A percentile compares a stretch with the other conserved stretches of the same genome.
phyloP scores from a whole-genome alignment of 2,797 vertebrate species.

The Thunnus albacares region DNA sequence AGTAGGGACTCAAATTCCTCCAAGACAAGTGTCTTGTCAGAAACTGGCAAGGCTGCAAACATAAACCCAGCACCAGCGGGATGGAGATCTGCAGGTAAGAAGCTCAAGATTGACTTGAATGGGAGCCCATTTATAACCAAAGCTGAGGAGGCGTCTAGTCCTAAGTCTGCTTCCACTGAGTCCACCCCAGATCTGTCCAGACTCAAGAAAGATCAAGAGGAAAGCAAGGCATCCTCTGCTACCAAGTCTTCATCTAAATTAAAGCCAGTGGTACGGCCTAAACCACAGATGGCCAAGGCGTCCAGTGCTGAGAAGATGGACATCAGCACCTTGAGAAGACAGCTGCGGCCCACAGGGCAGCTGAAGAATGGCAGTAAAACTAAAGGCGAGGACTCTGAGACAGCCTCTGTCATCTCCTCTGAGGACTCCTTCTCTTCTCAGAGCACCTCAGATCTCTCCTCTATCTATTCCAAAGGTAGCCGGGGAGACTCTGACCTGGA shows the following conservation, averaged over 20 bases:
- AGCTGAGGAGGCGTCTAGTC: conserved; percentile 77
- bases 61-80: conserved; percentile 86
- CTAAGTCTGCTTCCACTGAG: conserved; percentile 74
- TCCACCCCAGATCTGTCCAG: conserved; percentile 83
- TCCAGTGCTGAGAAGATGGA: conserved; percentile 97
- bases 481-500: conserved; percentile 90
- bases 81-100: conserved; percentile 88
- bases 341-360: conserved; percentile 94
- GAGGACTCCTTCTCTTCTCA: conserved; percentile 91
- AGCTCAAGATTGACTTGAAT: conserved; percentile 88
- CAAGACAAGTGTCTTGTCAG: conserved; percentile 87
- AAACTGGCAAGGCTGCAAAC: conserved; percentile 80
- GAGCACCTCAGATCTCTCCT: conserved; percentile 92
- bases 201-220: conserved; percentile 81
- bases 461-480: conserved; percentile 88
- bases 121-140: conserved; percentile 84
- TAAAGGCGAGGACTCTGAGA: conserved; percentile 93
- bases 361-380: conserved; percentile 92
- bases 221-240: conserved; percentile 61
- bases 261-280: conserved; percentile 96
- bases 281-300: conserved; percentile 93
- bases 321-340: conserved; percentile 95
- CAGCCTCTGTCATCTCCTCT: conserved; percentile 90
- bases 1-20: conserved; percentile 90
- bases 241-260: conserved; percentile 89